Evolutionary conservation across 2,888 invertebrate species (phyloP), one percentile per base, ranked within the genome.

Genomic region (Andrena bucephala): DNA sequence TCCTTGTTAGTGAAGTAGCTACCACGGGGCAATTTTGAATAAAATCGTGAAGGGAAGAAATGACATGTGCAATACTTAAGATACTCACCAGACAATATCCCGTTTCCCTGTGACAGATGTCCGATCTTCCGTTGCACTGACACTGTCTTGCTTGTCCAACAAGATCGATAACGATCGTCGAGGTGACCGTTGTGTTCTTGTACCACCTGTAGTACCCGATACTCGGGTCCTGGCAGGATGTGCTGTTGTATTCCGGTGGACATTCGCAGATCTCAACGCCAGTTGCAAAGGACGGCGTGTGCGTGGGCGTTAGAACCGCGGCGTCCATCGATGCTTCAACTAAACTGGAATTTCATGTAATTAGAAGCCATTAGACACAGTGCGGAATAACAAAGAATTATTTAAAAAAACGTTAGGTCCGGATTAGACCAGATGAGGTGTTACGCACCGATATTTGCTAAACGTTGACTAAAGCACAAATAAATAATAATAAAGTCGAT

Each of bases 221-320:
- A 54, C 96, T 97, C 0, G 98, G 97, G 92, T 97, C 96, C 94
- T 99, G 99, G 94, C 99, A 99, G 0, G 99, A 99, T 0, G 96
- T 95, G 0, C 98, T 97, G 84, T 96, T 96, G 94, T 98, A 99
- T 80, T 96, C 95, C 0, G 95, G 94, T 0, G 98, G 97, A 92
- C 99, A 99, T 65, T 96, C 95, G 93, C 99, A 99, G 78, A 97
- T 95, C 94, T 99, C 99, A 2, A 99, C 96, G 0, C 98, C 97
- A 42, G 95, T 95, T 0, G 98, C 97, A 59, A 96, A 92, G n/a
- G 96, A 96, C 83, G 95, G 96, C 0, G 96, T 96, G 13, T 96
- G 95, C 48, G 96, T 96, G 63, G 95, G 95, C 1, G 96, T 95
- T 62, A 96, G 95, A 42, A 97, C 96, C 0, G 98, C 98, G 2